Evolutionary conservation across 2,888 invertebrate species (phyloP), one percentile per base, ranked within the genome.

Genomic region (Cryptus viduatorius): DNA sequence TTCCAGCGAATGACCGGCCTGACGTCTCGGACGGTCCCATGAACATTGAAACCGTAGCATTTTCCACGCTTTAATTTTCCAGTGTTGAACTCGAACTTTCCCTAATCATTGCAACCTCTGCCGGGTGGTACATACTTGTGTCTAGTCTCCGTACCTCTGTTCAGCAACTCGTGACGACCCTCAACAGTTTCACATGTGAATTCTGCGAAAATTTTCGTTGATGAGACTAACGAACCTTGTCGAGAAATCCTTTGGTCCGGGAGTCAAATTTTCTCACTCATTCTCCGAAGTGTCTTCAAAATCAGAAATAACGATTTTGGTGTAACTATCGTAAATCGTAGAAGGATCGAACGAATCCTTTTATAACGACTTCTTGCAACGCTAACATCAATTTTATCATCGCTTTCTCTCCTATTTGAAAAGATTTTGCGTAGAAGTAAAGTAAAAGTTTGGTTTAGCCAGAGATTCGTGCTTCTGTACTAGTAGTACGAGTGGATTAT

Each of bases 351-450:
- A 80, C 42, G 53, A 65, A 84, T 81, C 61, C 79, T 53, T 83
- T 72, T 79, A 61, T 73, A 81, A 79, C 69, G 65, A 24, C 79
- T 67, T 84, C 84, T 79, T 71, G 77, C 83, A 82, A 75, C 80
- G 46, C n/a, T 78, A 83, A 79, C 84, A 84, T 88, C 82, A 79
- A 83, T 87, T 86, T 85, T 85, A 83, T 86, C 86, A 79, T 85
- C 82, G 79, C 77, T 85, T 85, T 68, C 79, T 53, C 61, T 14
- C 42, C 59, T 4, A 59, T 76, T 72, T 67, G 48, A 72, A 56
- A 79, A 79, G 61, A 61, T 61, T 31, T 71, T 69, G 48, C 19
- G 16, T 44, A 76, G 46, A 14, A 81, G 44, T 37, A 37, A 56
- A 83, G 80, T 71, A 86, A 85, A 86, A 86, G 84, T 83, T 86